These are phyloP conservation scores for Columbina picui DNA, from an alignment of 2,113 vertebrate genomes.

Conservation along the genomic window DNA sequence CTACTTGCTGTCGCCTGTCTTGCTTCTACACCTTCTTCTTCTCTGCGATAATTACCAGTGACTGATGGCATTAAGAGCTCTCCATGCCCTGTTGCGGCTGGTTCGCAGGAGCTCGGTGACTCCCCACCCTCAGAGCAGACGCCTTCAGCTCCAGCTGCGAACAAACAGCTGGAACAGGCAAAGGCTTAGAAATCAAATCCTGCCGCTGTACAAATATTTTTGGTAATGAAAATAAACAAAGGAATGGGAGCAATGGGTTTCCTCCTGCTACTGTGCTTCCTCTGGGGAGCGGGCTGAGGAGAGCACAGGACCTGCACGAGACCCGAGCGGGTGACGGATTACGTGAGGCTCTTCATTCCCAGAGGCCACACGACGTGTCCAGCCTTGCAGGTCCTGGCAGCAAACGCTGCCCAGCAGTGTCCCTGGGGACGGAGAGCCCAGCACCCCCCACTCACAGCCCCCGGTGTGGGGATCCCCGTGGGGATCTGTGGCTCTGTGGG, in stretches of 20 bases:
- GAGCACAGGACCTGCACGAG: neutral
- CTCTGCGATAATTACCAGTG: fast-evolving
- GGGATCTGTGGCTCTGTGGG: neutral
- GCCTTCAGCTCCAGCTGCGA: neutral
- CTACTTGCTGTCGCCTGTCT: fast-evolving
- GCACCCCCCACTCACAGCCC: neutral
- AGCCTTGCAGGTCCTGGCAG: neutral
- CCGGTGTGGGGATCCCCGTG: fast-evolving
- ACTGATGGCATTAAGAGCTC: fast-evolving
- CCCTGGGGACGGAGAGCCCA: neutral
- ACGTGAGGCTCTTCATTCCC: neutral
- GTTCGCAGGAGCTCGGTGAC: fast-evolving
- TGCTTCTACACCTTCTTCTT: fast-evolving
- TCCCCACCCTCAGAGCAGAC: neutral
- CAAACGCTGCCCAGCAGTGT: neutral
- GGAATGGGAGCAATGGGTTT: neutral
- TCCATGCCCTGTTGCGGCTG: fast-evolving
- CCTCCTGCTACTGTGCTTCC: neutral
- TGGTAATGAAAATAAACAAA: slow-evolving; percentile 11
- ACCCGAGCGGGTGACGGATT: fast-evolving
- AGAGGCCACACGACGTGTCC: neutral
- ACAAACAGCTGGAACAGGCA: slow-evolving; percentile 27
- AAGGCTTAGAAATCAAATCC: neutral
- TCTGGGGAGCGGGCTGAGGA: neutral
- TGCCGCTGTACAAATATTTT: neutral